Evolutionary conservation across 2,113 vertebrate species (phyloP).

Genomic region (Syngnathus typhle): DNA sequence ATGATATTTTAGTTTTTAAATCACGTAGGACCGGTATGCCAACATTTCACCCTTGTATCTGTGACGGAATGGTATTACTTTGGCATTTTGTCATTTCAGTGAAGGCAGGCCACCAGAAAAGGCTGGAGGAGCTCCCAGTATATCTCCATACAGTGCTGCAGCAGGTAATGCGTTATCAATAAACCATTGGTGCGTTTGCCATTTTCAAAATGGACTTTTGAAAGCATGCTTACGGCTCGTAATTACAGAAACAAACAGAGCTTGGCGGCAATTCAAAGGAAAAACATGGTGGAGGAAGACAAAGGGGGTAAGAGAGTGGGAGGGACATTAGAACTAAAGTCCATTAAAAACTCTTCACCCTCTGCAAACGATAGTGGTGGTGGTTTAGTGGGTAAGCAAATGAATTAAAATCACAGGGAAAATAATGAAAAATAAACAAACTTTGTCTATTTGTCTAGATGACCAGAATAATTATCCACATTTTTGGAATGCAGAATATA

Average conservation of each 20-base stretch:
- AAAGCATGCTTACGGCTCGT: conserved; percentile 66
- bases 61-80: conserved; percentile 44
- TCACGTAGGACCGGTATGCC: conserved; percentile 42
- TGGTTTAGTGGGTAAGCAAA: conserved; percentile 14
- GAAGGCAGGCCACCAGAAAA: conserved; percentile 56
- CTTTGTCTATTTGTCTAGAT: no score
- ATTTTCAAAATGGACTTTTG: conserved; percentile 76
- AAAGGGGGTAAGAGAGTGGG: conserved; percentile 33
- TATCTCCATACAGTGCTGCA: conserved; percentile 65
- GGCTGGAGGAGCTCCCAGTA: conserved; percentile 54
- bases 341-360: conserved; percentile 43
- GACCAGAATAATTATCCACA: no score
- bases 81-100: conserved; percentile 61
- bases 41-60: conserved; percentile 38
- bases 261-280: conserved; percentile 63
- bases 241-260: conserved; percentile 71
- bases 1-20: conserved; percentile 33
- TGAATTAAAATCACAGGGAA: background rate
- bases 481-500: background rate
- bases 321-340: conserved; percentile 41
- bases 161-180: conserved; percentile 75
- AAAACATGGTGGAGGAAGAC: conserved; percentile 43
- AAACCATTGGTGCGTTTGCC: conserved; percentile 71
- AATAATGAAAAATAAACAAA: no score
- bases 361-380: conserved; percentile 39